Percentiles rank a stretch among this genome's conserved stretches.
phyloP scores from a whole-genome alignment of 2,113 vertebrate species.

The Pimephales promelas region DNA sequence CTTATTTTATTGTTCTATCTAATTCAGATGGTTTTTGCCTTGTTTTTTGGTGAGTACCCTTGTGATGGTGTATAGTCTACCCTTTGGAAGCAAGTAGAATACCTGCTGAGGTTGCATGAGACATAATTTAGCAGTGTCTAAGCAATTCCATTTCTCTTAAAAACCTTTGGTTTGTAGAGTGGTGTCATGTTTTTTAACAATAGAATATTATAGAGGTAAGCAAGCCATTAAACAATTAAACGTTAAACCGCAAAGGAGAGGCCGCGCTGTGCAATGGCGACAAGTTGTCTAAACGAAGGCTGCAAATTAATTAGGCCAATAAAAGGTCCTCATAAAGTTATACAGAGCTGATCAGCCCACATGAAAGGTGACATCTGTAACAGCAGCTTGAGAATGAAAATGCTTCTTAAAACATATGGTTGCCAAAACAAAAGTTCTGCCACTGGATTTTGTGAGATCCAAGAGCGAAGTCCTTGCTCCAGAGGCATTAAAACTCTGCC shows the following conservation, averaged over 20 bases:
- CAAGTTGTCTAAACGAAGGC: slow-evolving; percentile 56
- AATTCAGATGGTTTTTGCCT: background rate
- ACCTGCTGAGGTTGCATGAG: background rate
- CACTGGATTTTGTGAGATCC: slow-evolving; percentile 40
- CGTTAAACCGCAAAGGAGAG: slow-evolving; percentile 31
- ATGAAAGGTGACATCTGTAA: slow-evolving; percentile 45
- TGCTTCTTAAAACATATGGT: slow-evolving; percentile 55
- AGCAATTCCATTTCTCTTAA: slow-evolving; percentile 31
- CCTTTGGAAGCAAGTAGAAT: background rate
- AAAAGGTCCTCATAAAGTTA: slow-evolving; percentile 58
- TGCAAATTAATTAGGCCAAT: slow-evolving; percentile 52
- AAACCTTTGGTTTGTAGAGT: slow-evolving; percentile 16
- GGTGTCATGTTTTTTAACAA: slow-evolving; percentile 52
- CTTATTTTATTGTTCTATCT: background rate
- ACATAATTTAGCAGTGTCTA: background rate
- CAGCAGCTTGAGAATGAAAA: slow-evolving; percentile 52
- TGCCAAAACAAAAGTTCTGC: slow-evolving; percentile 48
- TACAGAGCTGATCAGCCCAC: slow-evolving; percentile 54
- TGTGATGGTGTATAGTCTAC: background rate
- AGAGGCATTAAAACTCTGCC: slow-evolving; percentile 52
- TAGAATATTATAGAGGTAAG: slow-evolving; percentile 50
- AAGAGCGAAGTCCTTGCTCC: slow-evolving; percentile 35
- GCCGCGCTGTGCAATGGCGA: slow-evolving; percentile 40
- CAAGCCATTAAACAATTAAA: slow-evolving; percentile 19
- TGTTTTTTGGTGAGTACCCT: background rate